phyloP scores from a whole-genome alignment of 2,113 vertebrate genomes.

The Cebus imitator region DNA sequence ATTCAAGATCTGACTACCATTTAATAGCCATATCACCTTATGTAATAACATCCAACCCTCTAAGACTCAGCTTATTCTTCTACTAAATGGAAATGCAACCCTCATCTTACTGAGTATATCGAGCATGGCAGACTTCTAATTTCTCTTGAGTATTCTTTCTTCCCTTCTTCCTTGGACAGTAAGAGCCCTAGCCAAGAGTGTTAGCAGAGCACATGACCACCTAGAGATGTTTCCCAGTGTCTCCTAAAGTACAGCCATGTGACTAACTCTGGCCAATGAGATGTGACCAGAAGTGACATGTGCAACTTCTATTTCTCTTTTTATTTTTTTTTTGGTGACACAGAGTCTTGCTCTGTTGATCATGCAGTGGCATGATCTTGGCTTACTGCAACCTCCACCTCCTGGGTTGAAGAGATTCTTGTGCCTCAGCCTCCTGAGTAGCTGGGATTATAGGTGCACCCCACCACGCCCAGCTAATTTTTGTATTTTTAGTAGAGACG shows the following conservation, averaged over 20 bases:
- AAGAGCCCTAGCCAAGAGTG: not conserved
- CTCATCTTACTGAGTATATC: not conserved
- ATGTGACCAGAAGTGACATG: not conserved
- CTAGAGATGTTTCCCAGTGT: not conserved
- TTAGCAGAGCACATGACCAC: not conserved
- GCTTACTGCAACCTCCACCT: no score
- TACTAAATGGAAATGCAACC: not conserved
- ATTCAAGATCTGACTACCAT: not conserved
- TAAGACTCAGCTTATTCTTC: not conserved
- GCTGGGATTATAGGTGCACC: no score
- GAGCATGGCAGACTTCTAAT: not conserved
- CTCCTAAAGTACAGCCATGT: not conserved
- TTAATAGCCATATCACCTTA: not conserved
- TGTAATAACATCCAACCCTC: not conserved
- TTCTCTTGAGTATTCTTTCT: not conserved
- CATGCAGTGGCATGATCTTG: no score
- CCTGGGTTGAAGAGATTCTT: no score
- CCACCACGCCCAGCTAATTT: no score
- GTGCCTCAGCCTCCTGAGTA: no score
- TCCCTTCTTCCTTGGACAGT: not conserved
- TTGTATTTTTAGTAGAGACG: no score
- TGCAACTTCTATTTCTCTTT: not conserved
- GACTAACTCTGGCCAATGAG: not conserved
- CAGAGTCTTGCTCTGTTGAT: no score
- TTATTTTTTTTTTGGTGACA: no score